These are phyloP conservation scores for Papilio machaon DNA, from an alignment of 1,140 invertebrate genomes.

Conservation along the genomic window DNA sequence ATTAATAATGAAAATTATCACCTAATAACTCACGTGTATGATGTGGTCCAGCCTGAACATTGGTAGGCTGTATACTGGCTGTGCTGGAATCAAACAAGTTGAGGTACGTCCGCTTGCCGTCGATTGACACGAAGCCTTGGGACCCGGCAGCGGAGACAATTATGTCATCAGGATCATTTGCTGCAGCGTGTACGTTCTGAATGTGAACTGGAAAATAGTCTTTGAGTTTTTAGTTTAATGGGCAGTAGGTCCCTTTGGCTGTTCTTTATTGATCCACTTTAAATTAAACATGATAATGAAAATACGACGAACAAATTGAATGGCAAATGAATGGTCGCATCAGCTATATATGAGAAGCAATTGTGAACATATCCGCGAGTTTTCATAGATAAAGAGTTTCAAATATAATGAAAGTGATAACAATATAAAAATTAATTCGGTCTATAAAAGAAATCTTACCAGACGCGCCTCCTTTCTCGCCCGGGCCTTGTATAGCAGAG, in stretches of 20 bases:
- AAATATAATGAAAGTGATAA: too few relatives aligned
- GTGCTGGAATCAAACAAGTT: constrained; percentile 86
- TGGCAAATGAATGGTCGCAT: too few relatives aligned
- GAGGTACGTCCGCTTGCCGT: constrained; percentile 94
- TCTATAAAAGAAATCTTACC: constrained; percentile 43
- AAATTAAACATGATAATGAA: too few relatives aligned
- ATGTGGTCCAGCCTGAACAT: constrained; percentile 55
- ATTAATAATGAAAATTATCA: constrained; percentile 8
- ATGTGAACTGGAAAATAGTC: constrained; percentile 69
- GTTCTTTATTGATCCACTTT: too few relatives aligned
- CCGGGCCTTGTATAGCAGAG: constrained; percentile 92
- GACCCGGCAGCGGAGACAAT: constrained; percentile 89
- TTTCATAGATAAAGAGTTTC: too few relatives aligned
- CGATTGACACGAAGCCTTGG: constrained; percentile 95
- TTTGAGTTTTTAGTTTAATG: not conserved
- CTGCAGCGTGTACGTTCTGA: constrained; percentile 66
- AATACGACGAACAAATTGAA: too few relatives aligned
- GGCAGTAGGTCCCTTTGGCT: not conserved
- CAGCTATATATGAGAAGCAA: too few relatives aligned
- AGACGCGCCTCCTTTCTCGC: constrained; percentile 79
- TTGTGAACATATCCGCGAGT: not conserved
- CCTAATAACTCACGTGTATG: constrained; percentile 56
- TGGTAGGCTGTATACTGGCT: constrained; percentile 75
- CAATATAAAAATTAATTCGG: not conserved
- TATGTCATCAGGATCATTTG: constrained; percentile 83